Base-by-base conservation (phyloP, 2,797 vertebrate species). In the Falco columbarius region DNA sequence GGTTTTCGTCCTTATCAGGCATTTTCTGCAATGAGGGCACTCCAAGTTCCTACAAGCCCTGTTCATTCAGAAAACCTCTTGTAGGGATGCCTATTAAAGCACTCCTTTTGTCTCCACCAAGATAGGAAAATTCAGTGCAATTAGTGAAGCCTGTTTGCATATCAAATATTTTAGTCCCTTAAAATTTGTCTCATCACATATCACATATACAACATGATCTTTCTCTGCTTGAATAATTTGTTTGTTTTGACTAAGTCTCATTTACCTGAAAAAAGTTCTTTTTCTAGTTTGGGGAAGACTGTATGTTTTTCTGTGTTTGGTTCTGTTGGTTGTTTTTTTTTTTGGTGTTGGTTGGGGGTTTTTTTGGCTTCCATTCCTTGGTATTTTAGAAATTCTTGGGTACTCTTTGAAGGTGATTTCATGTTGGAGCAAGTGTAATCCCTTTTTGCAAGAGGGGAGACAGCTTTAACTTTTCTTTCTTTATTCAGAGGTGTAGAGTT, bases 381-480 rank as follows among this genome's bases (percentile, higher is more conserved):
- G 86, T 91, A 91, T 94, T 94, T 92, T 87, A 92, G 75, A 96
- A 91, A 93, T 94, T 93, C 89, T 93, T 93, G 84, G 34, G 21
- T 71, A 81, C 67, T 74, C 94, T 96, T 96, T 96, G 95, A 96
- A 95, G 92, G 81, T 61, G 42, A 5, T 87, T 96, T 97, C 95
- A 34, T 96, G 95, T 89, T 87, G 65, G 71, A 96, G 89, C 94
- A 96, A 93, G 94, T 5, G 81, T 92, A 95, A 96, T 96, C 89
- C 84, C 44, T 89, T 85, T 94, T 67, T 95, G 67, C 3, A 18
- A 85, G 65, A 87, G 44, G 34, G 42, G 54, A 97, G 86, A 84
- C 88, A 86, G 47, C 80, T 90, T 90, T 90, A 65, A 72, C 55
- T 81, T 58, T 59, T 58, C 63, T 51, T 70, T 81, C 52, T 38